These are phyloP conservation scores for Larimichthys polyactis DNA, from an alignment of 2,113 vertebrate genomes.

Conservation along the genomic window DNA sequence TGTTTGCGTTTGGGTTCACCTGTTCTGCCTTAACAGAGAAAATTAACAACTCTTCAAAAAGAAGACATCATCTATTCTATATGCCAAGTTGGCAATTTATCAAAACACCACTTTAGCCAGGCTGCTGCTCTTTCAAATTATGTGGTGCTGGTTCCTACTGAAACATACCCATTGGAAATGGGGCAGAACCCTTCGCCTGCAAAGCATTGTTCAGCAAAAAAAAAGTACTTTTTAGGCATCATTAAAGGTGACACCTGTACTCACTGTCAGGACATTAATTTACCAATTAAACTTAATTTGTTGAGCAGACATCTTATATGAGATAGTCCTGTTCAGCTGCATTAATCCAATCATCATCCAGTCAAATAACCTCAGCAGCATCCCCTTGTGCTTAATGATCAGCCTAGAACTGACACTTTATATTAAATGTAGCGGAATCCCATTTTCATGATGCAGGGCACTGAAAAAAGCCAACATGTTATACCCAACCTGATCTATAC, in stretches of 20 bases:
- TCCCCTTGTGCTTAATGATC: neutral
- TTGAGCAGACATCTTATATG: slow-evolving; percentile 9
- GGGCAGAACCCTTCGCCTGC: neutral
- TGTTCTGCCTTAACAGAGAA: no score
- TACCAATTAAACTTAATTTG: slow-evolving; percentile 14
- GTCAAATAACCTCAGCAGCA: neutral
- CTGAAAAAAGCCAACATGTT: neutral
- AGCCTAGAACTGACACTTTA: neutral
- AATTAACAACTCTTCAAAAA: neutral
- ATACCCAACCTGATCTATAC: neutral
- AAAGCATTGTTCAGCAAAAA: slow-evolving; percentile 10
- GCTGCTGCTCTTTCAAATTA: neutral
- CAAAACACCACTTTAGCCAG: neutral
- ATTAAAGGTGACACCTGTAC: slow-evolving; percentile 22
- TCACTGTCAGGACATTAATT: slow-evolving; percentile 8
- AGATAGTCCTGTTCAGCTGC: neutral
- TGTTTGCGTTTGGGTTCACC: no score
- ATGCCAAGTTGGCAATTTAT: neutral
- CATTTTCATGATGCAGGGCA: neutral
- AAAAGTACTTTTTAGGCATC: slow-evolving; percentile 8
- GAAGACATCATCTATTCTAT: neutral
- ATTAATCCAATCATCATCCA: slow-evolving; percentile 8
- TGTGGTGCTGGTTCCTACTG: no score
- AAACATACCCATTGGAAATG: neutral
- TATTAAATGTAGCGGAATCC: neutral